A percentile compares a stretch with the other conserved stretches of the same genome.
These are phyloP conservation scores for Drosophila stalkeri DNA, from an alignment of 2,888 invertebrate species.

Conservation along the genomic window DNA sequence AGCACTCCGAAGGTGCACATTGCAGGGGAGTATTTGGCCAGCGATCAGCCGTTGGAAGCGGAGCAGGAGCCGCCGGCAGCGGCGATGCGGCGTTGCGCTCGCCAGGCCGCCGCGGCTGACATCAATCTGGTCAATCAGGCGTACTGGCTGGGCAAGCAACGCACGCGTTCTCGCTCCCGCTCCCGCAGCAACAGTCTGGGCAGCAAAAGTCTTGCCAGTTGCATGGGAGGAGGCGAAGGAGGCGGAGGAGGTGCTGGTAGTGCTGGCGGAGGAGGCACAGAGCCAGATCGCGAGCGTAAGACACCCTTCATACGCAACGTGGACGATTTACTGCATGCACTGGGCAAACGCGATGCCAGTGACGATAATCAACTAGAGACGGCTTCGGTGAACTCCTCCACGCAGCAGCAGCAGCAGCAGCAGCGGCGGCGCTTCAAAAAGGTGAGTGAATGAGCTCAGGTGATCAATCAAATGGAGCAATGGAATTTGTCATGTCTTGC, in stretches of 20 bases:
- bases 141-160: slow-evolving; percentile 82
- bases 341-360: slow-evolving; percentile 69
- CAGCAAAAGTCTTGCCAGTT: slow-evolving; percentile 68
- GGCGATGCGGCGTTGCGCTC: slow-evolving; percentile 66
- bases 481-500: slow-evolving; percentile 52
- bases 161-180: slow-evolving; percentile 71
- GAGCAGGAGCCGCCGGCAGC: slow-evolving; percentile 51
- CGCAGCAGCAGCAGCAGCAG: slow-evolving; percentile 74
- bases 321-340: slow-evolving; percentile 82
- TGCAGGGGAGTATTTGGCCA: slow-evolving; percentile 82
- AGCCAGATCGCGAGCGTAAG: slow-evolving; percentile 44
- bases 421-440: slow-evolving; percentile 80
- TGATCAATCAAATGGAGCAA: slow-evolving; percentile 48
- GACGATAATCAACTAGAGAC: slow-evolving; percentile 59
- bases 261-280: slow-evolving; percentile 16
- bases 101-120: slow-evolving; percentile 79
- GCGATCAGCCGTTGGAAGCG: slow-evolving; percentile 53
- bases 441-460: slow-evolving; percentile 67
- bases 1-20: slow-evolving; percentile 83
- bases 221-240: slow-evolving; percentile 51
- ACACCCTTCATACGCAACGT: slow-evolving; percentile 82
- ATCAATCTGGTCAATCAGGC: slow-evolving; percentile 83
- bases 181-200: slow-evolving; percentile 83
- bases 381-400: slow-evolving; percentile 73
- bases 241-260: slow-evolving; percentile 23